Conservation (phyloP, 2,113 vertebrate genomes). For the Hippocampus zosterae region DNA sequence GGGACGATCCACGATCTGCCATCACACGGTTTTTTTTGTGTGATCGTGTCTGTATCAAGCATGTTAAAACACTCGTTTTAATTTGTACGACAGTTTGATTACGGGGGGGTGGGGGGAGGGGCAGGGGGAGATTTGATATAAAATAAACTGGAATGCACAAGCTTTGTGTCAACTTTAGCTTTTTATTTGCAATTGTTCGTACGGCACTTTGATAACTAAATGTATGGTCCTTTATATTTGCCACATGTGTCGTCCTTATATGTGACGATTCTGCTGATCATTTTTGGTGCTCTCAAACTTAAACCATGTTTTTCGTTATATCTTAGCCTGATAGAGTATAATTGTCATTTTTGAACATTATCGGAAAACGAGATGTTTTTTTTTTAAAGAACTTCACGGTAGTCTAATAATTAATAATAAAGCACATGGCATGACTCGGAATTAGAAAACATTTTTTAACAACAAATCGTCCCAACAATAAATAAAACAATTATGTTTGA, state of each 20-base stretch:
- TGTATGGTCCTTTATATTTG: too few relatives aligned
- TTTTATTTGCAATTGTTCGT: slow-evolving; percentile 23
- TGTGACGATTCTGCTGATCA: neutral
- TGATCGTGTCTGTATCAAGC: slow-evolving; percentile 60
- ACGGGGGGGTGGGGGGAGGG: too few relatives aligned
- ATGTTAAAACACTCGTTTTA: slow-evolving; percentile 76
- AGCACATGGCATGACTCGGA: too few relatives aligned
- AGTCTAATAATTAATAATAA: too few relatives aligned
- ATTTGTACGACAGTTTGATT: slow-evolving; percentile 83
- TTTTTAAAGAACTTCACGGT: too few relatives aligned
- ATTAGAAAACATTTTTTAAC: neutral
- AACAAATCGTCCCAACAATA: neutral
- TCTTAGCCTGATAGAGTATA: too few relatives aligned
- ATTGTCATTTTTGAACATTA: too few relatives aligned
- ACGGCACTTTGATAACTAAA: neutral
- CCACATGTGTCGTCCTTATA: too few relatives aligned
- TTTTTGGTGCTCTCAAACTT: neutral
- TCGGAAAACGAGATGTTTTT: too few relatives aligned
- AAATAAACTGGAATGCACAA: slow-evolving; percentile 84
- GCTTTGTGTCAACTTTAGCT: slow-evolving; percentile 56
- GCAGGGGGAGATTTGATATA: slow-evolving; percentile 76
- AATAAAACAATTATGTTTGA: neutral
- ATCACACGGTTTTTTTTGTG: slow-evolving; percentile 27
- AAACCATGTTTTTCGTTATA: too few relatives aligned
- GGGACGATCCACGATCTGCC: slow-evolving; percentile 59